Percentiles rank a stretch among this genome's conserved stretches.
These are phyloP conservation scores for Trachelus troglodyta DNA, from an alignment of 2,888 invertebrate species.

Conservation along the genomic window DNA sequence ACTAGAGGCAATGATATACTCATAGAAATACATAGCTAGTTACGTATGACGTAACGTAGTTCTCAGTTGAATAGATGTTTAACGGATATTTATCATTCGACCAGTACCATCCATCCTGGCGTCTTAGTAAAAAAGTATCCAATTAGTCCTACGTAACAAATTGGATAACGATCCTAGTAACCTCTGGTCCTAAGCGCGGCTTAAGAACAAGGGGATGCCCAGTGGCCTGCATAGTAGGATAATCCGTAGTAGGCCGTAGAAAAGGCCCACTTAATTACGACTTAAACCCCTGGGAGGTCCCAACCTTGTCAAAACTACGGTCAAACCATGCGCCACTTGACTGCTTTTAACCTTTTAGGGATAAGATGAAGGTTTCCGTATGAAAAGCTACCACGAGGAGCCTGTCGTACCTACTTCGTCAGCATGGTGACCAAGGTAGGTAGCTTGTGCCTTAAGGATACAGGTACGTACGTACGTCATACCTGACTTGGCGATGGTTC, in stretches of 20 bases:
- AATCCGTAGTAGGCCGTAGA: slow-evolving; percentile 33
- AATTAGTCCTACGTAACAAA: slow-evolving; percentile 8
- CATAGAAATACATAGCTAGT: neutral
- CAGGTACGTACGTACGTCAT: neutral
- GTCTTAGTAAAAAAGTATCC: neutral
- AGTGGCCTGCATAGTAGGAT: slow-evolving; percentile 16
- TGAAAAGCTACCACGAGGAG: slow-evolving; percentile 29
- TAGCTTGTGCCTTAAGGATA: neutral
- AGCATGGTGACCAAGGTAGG: neutral
- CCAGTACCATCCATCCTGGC: neutral
- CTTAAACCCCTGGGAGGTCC: slow-evolving; percentile 41
- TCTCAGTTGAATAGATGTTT: neutral
- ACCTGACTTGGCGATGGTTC: neutral
- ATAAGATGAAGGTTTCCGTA: slow-evolving; percentile 27
- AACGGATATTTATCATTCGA: neutral
- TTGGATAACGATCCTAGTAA: slow-evolving; percentile 3
- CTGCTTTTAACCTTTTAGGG: slow-evolving; percentile 29
- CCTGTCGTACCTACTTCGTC: slow-evolving; percentile 20
- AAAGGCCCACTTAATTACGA: slow-evolving; percentile 46
- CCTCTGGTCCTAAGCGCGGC: slow-evolving; percentile 5
- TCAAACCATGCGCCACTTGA: slow-evolving; percentile 22
- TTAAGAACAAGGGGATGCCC: neutral
- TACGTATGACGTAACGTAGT: neutral
- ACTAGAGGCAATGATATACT: neutral
- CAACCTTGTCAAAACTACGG: slow-evolving; percentile 42